These are phyloP conservation scores for Labia minor DNA, from an alignment of 2,888 invertebrate genomes.

Conservation along the genomic window DNA sequence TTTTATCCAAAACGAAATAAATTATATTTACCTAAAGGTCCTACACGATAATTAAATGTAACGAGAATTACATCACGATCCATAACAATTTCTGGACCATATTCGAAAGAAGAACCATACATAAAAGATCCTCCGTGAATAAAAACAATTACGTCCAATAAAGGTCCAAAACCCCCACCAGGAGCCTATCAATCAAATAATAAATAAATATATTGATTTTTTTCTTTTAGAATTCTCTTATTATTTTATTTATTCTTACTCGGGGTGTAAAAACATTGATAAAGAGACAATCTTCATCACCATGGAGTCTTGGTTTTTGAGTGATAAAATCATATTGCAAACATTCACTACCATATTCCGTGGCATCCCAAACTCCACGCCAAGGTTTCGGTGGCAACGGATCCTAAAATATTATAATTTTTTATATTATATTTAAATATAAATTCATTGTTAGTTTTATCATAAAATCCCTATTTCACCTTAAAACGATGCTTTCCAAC, in stretches of 20 bases:
- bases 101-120: conserved; percentile 46
- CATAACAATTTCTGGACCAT: conserved; percentile 37
- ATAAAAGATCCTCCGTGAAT: conserved; percentile 64
- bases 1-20: conserved; percentile 26
- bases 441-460: not conserved
- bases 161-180: conserved; percentile 33
- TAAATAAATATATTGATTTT: too few relatives aligned
- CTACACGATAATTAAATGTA: conserved; percentile 22
- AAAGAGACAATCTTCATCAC: conserved; percentile 31
- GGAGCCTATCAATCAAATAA: conserved; percentile 55
- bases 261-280: conserved; percentile 35
- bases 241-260: too few relatives aligned
- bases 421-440: too few relatives aligned
- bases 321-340: conserved; percentile 49
- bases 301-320: conserved; percentile 31
- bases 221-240: too few relatives aligned
- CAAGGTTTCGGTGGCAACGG: conserved; percentile 49
- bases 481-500: conserved; percentile 51
- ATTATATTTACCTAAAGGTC: conserved; percentile 22
- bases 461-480: conserved; percentile 29
- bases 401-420: conserved; percentile 40
- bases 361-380: conserved; percentile 57
- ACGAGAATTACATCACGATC: conserved; percentile 22
- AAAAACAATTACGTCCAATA: conserved; percentile 50
- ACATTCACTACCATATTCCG: conserved; percentile 45